These are phyloP conservation scores for Lemur catta DNA, from an alignment of 2,797 vertebrate species.

Conservation along the genomic window DNA sequence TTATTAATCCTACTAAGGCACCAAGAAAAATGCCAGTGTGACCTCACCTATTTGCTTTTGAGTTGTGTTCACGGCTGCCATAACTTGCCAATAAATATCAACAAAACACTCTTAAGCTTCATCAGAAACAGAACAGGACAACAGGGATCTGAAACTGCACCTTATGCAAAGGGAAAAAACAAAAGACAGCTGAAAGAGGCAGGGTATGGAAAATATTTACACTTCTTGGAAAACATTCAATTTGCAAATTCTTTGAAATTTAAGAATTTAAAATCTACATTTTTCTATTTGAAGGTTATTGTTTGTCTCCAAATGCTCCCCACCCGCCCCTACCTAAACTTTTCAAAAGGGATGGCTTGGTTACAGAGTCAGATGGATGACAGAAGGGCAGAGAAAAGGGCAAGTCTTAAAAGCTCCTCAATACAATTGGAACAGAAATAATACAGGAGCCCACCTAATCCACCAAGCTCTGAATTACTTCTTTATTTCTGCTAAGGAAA, in stretches of 20 bases:
- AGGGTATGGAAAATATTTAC: background rate
- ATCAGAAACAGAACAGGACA: background rate
- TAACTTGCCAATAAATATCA: background rate
- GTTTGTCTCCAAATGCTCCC: background rate
- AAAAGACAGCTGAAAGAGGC: background rate
- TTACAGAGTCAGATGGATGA: background rate
- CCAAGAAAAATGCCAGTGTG: background rate
- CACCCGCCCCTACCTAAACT: background rate
- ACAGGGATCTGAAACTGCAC: background rate
- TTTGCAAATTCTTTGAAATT: background rate
- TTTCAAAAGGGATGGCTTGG: background rate
- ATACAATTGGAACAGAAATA: background rate
- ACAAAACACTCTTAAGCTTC: background rate
- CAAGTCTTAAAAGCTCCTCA: background rate
- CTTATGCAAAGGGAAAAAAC: background rate
- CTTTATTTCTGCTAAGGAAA: slow-evolving; percentile 13
- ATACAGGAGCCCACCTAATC: background rate
- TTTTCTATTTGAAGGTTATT: background rate
- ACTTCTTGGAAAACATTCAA: background rate
- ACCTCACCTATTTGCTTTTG: background rate
- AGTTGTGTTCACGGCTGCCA: background rate
- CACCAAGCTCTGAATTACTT: background rate
- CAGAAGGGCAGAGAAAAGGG: background rate
- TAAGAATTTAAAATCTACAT: slow-evolving; percentile 1
- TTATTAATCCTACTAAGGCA: background rate